phyloP scores from a whole-genome alignment of 2,113 vertebrate species.

The Ondatra zibethicus region DNA sequence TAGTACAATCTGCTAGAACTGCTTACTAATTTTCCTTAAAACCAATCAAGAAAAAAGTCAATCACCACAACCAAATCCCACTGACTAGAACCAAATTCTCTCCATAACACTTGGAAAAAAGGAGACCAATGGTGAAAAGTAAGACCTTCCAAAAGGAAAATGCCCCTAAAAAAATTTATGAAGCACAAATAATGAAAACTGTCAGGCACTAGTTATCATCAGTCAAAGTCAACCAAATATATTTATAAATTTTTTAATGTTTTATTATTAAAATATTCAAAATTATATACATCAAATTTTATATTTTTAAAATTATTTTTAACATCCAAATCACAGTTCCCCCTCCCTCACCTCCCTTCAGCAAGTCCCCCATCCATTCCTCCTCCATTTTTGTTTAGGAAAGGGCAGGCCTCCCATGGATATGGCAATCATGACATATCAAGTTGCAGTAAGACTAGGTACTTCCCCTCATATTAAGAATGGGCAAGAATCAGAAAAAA shows the following conservation, averaged over 20 bases:
- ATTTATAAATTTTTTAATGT: neutral
- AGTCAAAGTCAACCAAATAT: neutral
- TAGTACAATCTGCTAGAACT: neutral
- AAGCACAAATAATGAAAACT: neutral
- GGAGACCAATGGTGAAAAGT: neutral
- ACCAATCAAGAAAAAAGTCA: slow-evolving; percentile 3
- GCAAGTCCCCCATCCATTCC: neutral
- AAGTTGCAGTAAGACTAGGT: neutral
- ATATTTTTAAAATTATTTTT: neutral
- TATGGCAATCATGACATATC: neutral
- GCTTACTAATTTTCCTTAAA: slow-evolving; percentile 17
- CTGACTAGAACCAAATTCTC: no score
- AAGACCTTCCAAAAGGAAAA: slow-evolving; percentile 2
- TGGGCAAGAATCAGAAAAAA: neutral
- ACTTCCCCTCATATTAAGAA: neutral
- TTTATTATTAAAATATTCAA: neutral
- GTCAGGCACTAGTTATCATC: neutral
- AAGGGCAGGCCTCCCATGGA: neutral
- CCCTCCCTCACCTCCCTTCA: neutral
- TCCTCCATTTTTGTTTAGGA: neutral
- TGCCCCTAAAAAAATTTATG: neutral
- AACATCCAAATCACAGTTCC: neutral
- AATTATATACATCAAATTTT: neutral
- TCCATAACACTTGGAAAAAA: neutral
- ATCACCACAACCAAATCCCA: slow-evolving; percentile 10